Percentiles rank a stretch among this genome's conserved stretches.
These are phyloP conservation scores for Hyphantria cunea DNA, from an alignment of 1,140 invertebrate species.

Conservation along the genomic window DNA sequence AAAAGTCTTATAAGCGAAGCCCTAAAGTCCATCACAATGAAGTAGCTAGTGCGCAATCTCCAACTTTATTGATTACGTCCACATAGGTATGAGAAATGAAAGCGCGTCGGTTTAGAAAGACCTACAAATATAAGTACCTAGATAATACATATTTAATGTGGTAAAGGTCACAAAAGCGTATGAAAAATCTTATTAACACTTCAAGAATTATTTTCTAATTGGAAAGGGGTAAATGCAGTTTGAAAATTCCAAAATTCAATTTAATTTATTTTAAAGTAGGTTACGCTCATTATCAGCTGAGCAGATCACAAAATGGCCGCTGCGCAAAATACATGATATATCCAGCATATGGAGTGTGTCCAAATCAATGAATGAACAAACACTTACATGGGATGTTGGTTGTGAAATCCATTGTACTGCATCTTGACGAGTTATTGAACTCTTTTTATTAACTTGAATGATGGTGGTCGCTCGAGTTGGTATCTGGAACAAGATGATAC, in stretches of 20 bases:
- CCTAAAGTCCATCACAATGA: too few relatives aligned
- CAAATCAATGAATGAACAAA: constrained; percentile 10
- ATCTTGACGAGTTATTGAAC: constrained; percentile 53
- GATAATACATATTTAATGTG: not conserved
- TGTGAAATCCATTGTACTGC: constrained; percentile 81
- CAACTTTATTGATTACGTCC: too few relatives aligned
- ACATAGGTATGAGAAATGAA: too few relatives aligned
- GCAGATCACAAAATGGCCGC: constrained; percentile 79
- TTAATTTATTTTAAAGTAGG: constrained; percentile 25
- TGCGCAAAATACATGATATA: constrained; percentile 25
- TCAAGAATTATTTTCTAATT: not conserved
- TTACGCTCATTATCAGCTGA: constrained; percentile 58
- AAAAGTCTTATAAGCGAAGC: too few relatives aligned
- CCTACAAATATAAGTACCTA: not conserved
- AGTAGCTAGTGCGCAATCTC: too few relatives aligned
- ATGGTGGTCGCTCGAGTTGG: constrained; percentile 68
- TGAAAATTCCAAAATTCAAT: not conserved
- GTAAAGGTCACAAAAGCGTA: not conserved
- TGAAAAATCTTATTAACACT: not conserved
- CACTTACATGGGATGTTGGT: constrained; percentile 80
- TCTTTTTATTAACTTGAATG: constrained; percentile 52
- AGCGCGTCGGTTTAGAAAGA: not conserved
- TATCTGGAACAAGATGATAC: constrained; percentile 66
- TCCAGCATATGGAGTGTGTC: not conserved
- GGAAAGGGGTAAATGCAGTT: not conserved